phyloP scores from a whole-genome alignment of 2,113 vertebrate species.

The Crotalus viridis region DNA sequence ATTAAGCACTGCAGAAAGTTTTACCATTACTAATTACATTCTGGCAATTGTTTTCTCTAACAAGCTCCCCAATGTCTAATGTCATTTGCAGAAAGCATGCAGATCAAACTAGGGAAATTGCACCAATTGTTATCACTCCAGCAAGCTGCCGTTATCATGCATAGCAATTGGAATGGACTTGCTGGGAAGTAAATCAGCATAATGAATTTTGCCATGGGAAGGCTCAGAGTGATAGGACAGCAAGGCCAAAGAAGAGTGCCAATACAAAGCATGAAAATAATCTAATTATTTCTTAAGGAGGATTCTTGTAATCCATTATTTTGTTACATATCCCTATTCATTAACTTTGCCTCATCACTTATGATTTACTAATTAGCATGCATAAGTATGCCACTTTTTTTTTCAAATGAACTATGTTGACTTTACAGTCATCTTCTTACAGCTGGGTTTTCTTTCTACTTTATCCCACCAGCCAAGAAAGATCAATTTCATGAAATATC shows the following conservation, averaged over 20 bases:
- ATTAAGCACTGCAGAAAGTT: constrained; percentile 16
- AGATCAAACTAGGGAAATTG: constrained; percentile 29
- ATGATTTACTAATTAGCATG: background rate
- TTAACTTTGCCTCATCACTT: constrained; percentile 42
- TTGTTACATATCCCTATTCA: constrained; percentile 28
- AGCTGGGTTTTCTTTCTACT: background rate
- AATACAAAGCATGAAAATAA: constrained; percentile 43
- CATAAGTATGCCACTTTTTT: background rate
- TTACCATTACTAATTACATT: constrained; percentile 61
- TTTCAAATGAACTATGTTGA: constrained; percentile 39
- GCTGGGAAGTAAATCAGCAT: background rate
- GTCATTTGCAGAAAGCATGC: constrained; percentile 46
- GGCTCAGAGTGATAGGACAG: constrained; percentile 16
- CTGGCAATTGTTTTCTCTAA: constrained; percentile 63
- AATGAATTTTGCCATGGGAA: constrained; percentile 30
- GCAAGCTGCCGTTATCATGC: background rate
- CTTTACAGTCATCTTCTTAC: background rate
- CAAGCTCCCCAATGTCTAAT: constrained; percentile 54
- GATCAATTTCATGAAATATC: background rate
- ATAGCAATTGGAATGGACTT: background rate
- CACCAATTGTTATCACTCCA: background rate
- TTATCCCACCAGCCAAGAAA: background rate
- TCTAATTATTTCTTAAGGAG: constrained; percentile 46
- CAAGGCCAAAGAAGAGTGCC: constrained; percentile 51
- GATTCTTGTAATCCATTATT: constrained; percentile 52